phyloP scores from a whole-genome alignment of 2,888 invertebrate genomes.

The Ctenicera cuprea region DNA sequence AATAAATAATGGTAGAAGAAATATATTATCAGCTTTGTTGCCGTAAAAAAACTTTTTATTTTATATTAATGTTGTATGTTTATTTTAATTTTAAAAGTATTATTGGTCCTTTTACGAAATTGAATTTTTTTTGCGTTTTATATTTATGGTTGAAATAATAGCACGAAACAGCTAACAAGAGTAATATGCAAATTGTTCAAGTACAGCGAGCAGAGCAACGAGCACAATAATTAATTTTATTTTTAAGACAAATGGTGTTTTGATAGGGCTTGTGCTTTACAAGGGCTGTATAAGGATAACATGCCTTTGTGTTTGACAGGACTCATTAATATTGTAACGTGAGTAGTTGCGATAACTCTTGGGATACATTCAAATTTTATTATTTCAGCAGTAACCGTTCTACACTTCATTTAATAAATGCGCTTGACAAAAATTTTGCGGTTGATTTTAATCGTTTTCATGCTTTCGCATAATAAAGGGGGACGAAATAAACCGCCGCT shows the following conservation, averaged over 20 bases:
- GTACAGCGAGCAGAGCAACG: conserved; percentile 18
- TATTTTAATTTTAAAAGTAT: background rate
- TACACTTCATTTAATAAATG: conserved; percentile 36
- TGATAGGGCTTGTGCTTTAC: conserved; percentile 37
- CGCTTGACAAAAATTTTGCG: conserved; percentile 23
- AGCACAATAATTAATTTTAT: conserved; percentile 41
- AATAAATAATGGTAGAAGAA: too few species aligned
- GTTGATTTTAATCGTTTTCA: conserved; percentile 24
- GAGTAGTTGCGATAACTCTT: conserved; percentile 38
- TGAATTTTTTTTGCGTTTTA: background rate
- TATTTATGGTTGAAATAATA: conserved; percentile 28
- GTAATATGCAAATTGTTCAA: conserved; percentile 37
- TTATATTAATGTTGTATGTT: too few species aligned
- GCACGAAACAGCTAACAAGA: conserved; percentile 31
- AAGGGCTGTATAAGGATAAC: conserved; percentile 33
- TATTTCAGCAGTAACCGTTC: conserved; percentile 38
- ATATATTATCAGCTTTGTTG: too few species aligned
- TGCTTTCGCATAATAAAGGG: conserved; percentile 22
- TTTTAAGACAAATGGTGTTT: conserved; percentile 42
- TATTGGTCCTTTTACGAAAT: background rate
- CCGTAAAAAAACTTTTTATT: too few species aligned
- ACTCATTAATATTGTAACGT: conserved; percentile 42
- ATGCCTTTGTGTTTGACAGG: conserved; percentile 39
- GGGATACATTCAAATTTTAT: conserved; percentile 41
- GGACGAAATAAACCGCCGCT: conserved; percentile 17